Conservation (phyloP, 2,888 invertebrate species). For the Empis livida region DNA sequence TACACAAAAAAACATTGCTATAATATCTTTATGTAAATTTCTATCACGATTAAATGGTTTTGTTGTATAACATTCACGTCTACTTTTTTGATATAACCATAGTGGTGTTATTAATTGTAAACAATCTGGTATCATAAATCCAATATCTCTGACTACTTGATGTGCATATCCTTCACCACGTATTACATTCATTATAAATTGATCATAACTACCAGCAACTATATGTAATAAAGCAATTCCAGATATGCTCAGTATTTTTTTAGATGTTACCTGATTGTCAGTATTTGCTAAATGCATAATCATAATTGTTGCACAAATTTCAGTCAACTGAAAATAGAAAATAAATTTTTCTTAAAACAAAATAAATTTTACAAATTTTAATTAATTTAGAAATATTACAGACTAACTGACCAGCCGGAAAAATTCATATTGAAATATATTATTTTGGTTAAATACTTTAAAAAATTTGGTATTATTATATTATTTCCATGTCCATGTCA, state of each 20-base stretch:
- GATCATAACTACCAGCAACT: conserved; percentile 49
- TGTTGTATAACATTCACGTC: conserved; percentile 29
- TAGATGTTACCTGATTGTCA: conserved; percentile 39
- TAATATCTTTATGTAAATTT: conserved; percentile 30
- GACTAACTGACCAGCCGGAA: no score
- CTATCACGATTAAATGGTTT: conserved; percentile 33
- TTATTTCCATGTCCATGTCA: no score
- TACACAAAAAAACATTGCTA: conserved; percentile 32
- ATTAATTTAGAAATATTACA: no score
- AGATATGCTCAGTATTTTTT: conserved; percentile 44
- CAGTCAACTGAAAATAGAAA: conserved; percentile 37
- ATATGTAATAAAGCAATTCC: conserved; percentile 49
- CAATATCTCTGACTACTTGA: conserved; percentile 53
- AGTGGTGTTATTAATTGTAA: conserved; percentile 48
- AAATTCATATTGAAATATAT: no score
- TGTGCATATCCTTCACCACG: conserved; percentile 50
- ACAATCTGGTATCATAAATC: conserved; percentile 54
- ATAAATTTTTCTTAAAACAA: no score
- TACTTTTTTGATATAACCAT: conserved; percentile 35
- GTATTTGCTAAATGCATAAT: conserved; percentile 44
- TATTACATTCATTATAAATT: conserved; percentile 49
- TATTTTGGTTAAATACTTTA: no score
- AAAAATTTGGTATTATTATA: no score
- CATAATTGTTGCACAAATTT: conserved; percentile 45
- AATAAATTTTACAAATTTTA: no score